Conservation (phyloP, 2,888 invertebrate species). For the Pachycephus smyrnensis region DNA sequence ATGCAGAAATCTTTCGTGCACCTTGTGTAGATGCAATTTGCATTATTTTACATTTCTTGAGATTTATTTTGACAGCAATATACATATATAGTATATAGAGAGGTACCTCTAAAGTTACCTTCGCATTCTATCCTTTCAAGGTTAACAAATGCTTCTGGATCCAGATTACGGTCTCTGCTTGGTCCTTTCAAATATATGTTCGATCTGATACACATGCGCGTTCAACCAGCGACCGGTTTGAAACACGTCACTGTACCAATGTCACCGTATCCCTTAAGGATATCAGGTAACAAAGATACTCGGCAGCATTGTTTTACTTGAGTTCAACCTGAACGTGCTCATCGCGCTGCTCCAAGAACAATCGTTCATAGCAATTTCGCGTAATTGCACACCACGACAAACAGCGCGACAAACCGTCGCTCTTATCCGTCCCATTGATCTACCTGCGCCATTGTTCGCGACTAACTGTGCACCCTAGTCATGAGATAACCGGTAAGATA, state of each 20-base stretch:
- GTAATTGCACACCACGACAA: neutral
- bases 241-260: neutral
- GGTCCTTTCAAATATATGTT: neutral
- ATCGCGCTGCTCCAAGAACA: neutral
- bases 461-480: neutral
- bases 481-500: neutral
- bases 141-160: neutral
- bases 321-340: neutral
- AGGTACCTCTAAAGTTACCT: neutral
- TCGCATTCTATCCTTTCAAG: neutral
- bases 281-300: neutral
- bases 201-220: neutral
- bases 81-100: neutral
- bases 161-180: neutral
- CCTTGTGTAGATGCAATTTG: neutral
- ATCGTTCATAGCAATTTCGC: neutral
- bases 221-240: neutral
- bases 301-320: neutral
- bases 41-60: neutral
- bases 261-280: neutral
- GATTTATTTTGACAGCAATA: neutral
- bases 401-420: neutral
- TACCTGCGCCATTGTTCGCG: neutral
- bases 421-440: neutral
- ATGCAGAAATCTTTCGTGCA: neutral